phyloP scores from a whole-genome alignment of 2,113 vertebrate species.

The Irena cyanogastra region DNA sequence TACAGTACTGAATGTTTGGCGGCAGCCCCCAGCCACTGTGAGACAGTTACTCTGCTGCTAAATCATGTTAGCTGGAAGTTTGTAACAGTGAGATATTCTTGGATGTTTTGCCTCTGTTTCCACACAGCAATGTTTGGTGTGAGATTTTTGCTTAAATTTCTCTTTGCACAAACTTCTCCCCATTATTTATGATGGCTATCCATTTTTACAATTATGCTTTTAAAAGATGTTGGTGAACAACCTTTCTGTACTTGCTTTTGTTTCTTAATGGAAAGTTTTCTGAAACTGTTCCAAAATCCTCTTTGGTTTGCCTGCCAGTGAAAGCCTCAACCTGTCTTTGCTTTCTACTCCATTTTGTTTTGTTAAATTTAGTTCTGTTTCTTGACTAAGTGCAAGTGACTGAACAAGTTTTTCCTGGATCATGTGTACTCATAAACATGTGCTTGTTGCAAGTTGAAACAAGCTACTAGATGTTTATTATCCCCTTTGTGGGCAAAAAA shows the following conservation, averaged over 20 bases:
- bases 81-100: neutral
- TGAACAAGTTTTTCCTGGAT: neutral
- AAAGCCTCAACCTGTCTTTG: neutral
- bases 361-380: constrained; percentile 17
- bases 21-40: neutral
- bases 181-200: neutral
- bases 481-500: neutral
- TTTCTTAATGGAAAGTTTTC: neutral
- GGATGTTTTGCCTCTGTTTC: neutral
- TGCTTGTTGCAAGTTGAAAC: neutral
- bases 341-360: neutral
- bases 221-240: neutral
- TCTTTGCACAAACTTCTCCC: neutral
- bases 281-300: neutral
- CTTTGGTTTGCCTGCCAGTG: neutral
- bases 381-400: neutral
- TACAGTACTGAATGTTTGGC: constrained; percentile 15
- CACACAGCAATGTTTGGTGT: neutral
- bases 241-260: neutral
- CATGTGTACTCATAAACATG: neutral
- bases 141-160: neutral
- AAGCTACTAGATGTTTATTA: neutral
- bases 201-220: neutral
- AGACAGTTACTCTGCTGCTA: neutral
- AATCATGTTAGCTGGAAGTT: neutral